Evolutionary conservation across 2,888 invertebrate species (phyloP).

Genomic region (Rotaria sp.): DNA sequence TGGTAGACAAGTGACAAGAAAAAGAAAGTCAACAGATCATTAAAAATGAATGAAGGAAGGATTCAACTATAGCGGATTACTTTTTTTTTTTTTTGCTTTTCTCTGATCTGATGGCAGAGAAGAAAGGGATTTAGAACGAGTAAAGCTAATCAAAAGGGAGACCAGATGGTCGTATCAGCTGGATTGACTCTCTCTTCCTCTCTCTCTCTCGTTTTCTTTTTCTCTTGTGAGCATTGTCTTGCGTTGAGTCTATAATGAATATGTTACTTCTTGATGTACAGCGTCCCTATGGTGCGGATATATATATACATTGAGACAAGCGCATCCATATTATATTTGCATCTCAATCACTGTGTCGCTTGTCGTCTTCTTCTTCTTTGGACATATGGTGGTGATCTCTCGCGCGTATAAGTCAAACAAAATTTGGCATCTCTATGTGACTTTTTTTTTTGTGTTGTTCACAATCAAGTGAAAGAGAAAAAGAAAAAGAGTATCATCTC

Average conservation of each 20-base stretch:
- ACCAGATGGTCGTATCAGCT: conserved; percentile 20
- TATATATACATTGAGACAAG: background rate
- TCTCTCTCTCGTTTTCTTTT: background rate
- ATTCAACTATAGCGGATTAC: background rate
- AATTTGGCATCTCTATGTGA: background rate
- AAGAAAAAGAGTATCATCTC: background rate
- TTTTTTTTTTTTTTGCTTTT: background rate
- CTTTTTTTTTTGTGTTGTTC: background rate
- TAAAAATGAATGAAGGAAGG: background rate
- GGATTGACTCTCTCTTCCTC: background rate
- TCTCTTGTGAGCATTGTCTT: background rate
- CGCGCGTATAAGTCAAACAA: background rate
- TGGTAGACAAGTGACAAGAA: conserved; percentile 10
- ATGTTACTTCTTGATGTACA: conserved; percentile 17
- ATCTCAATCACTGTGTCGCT: background rate
- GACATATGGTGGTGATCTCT: conserved; percentile 10
- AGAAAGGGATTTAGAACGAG: background rate
- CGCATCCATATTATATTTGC: conserved; percentile 5
- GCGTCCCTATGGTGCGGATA: background rate
- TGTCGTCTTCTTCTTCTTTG: background rate
- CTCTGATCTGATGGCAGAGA: background rate
- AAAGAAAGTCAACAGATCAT: conserved; percentile 17
- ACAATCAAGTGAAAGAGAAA: background rate
- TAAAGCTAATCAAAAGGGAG: background rate
- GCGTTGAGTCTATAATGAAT: background rate